Base-by-base conservation (phyloP, 1,140 invertebrate genomes). In the Hestina assimilis region DNA sequence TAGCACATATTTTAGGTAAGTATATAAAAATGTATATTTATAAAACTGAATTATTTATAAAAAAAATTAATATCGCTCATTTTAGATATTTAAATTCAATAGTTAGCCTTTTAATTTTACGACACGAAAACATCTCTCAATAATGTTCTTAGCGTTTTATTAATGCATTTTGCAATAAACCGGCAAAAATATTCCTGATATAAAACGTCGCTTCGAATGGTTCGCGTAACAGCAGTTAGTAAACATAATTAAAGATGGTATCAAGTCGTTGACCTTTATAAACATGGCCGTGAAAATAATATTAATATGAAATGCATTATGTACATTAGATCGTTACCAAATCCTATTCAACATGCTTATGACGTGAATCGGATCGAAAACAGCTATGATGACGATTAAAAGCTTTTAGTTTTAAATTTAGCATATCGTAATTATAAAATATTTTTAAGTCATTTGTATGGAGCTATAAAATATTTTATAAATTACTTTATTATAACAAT, bases 191-290 rank as follows among this genome's bases (percentile, higher is more conserved):
- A 50, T 59, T 46, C 31, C 29, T 40, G 31, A n/a, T 17, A 51
- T 41, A 46, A 28, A 43, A 59, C 29, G 41, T 33, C 31, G 52
- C 50, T 21, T 45, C 14, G 35, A 59, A 33, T 31, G 43, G 33
- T 29, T 51, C 28, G 40, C 56, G 40, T 46, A 38, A 29, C 43
- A 59, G 38, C 47, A 11, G 19, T 52, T 35, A 46, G 47, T 50
- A 45, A 59, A 59, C 19, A 38, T 38, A 38, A 38, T 52, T 46
- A 59, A 48, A 58, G 40, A 51, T 51, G 41, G 14, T 47, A 47
- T 41, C 46, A 28, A 23, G 29, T 33, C 47, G 24, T 46, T 52
- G 41, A 52, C 42, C 41, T 40, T 43, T 17, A 38, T 38, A 14
- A 38, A 17, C n/a, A 17, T 38, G 33, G 33, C 33, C 33, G 15